Base-by-base conservation (phyloP, 2,113 vertebrate species). In the Pipa parva region DNA sequence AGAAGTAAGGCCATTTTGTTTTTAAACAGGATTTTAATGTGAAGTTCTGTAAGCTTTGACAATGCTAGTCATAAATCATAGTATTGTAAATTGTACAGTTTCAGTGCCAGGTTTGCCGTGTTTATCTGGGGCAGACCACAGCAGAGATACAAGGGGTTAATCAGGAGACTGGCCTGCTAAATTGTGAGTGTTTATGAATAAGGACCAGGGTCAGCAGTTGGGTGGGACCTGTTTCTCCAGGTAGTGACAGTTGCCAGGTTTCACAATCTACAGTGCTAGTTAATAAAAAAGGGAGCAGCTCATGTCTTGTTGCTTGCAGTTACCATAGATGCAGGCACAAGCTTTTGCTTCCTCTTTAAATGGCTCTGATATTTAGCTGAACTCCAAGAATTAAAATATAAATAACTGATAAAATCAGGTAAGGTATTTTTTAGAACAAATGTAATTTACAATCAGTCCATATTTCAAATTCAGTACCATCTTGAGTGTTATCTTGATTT, bases 241-340 rank as follows among this genome's bases (percentile, higher is more conserved):
- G 26, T 52, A 24, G 54, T 65, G 60, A 54, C 51, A 54, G 60
- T 39, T 63, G 60, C 56, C 49, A 22, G 12, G 25, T 65, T 72
- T 65, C 72, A 66, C 62, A 65, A 63, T 63, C 62, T n/a, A n/a
- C n/a, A 15, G 33, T 25, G 57, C 52, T 72, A 28, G 22, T 58
- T 49, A 54, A 60, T 55, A 52, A 63, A 54, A 67, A 59, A 39
- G 39, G 24, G 59, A 60, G 62, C 71, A 72, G 65, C 39, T 4
- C 8, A 11, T 33, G 26, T 31, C 33, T 50, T 59, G 72, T 74
- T 72, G 62, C 71, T 6, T 27, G 21, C 18, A 25, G 75, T 76
- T 55, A 63, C 75, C 72, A 68, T 74, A 72, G 75, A 5, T 71
- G 72, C 75, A 20, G 46, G 25, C 48, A 29, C 55, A 68, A 68